Base-by-base conservation (phyloP, 1,140 invertebrate genomes). In the Drosophila pectinifera region DNA sequence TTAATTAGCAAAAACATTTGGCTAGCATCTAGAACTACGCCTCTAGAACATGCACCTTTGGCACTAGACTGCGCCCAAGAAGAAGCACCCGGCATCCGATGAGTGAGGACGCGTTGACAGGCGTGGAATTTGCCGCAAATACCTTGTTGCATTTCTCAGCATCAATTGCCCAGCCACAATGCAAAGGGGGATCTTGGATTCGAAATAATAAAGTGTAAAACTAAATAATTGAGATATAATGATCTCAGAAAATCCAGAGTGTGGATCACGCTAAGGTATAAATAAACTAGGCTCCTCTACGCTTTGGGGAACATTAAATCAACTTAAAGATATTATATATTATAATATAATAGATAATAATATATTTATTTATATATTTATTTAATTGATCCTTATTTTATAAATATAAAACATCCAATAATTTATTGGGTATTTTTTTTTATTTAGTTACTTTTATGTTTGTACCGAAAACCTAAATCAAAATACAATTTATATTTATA, bases 1-100 rank as follows among this genome's bases (percentile, higher is more conserved):
- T 88, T 88, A 88, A 88, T 88, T 88, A 88, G 84, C 80, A 83
- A 65, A 80, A 89, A 73, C 68, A 80, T 72, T 70, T 78, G 45
- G 36, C 59, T 68, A 61, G 65, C 69, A 41, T 70, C 68, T 61
- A 63, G 51, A 53, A 77, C 22, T 62, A 61, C 55, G 39, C 53
- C 48, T 41, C 28, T 53, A 57, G 51, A 61, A 73, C 72, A 83
- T 83, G 80, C 64, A 79, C 64, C 76, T 83, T 83, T 83, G 80
- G 78, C 79, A 76, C 62, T 61, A 72, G 58, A 38, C 16, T 45
- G 61, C 41, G 28, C 7, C 42, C 56, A 39, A 43, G 36, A 73
- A 53, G 63, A 74, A 64, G 58, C 65, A 34, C 49, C 31, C 49
- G 67, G 67, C 65, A 67, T 59, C 54, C 48, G 70, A 38, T 73